Percentiles rank a stretch among this genome's conserved stretches.
phyloP scores from a whole-genome alignment of 2,888 invertebrate species.

The Anodontia alba region DNA sequence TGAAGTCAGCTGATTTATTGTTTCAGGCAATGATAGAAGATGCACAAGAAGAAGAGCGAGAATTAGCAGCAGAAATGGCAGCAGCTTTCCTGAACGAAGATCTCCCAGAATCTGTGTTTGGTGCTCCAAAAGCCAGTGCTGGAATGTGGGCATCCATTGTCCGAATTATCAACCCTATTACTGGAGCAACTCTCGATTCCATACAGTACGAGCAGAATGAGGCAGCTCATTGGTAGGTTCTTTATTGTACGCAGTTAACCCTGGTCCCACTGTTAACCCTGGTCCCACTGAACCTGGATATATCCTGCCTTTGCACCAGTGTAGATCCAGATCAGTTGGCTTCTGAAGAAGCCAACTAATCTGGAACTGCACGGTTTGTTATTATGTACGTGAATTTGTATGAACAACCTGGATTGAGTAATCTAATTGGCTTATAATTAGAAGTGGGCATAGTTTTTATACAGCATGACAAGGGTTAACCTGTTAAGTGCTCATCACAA shows the following conservation, averaged over 20 bases:
- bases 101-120: constrained; percentile 96
- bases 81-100: constrained; percentile 98
- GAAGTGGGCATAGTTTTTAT: not conserved
- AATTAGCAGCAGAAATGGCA: constrained; percentile 98
- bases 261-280: no score
- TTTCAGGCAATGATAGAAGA: constrained; percentile 95
- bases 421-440: no score
- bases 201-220: constrained; percentile 97
- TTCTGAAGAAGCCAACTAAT: no score
- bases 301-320: no score
- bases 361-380: no score
- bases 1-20: no score
- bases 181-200: constrained; percentile 88
- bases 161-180: constrained; percentile 86
- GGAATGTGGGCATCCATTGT: constrained; percentile 96
- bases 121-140: constrained; percentile 96
- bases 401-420: no score
- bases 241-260: no score
- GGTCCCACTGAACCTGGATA: no score
- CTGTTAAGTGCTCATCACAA: not conserved
- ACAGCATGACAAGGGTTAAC: not conserved
- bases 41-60: constrained; percentile 97
- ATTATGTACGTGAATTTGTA: no score
- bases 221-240: constrained; percentile 92
- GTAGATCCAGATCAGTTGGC: no score